Evolutionary conservation across 2,113 vertebrate species (phyloP), one percentile per base, ranked within the genome.

Genomic region (Strigops habroptila): DNA sequence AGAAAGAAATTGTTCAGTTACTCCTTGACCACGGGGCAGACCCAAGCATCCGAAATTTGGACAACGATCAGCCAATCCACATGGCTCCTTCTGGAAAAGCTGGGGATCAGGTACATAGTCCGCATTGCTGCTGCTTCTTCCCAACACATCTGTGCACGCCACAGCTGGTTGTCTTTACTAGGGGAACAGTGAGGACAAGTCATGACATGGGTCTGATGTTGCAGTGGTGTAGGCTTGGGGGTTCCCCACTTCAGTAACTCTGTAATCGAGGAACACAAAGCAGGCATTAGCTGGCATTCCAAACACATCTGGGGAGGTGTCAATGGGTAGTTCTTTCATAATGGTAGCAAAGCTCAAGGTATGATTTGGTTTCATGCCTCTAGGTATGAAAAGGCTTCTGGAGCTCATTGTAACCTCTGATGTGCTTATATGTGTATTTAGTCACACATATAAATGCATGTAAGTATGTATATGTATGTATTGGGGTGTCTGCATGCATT

Each of bases 1-100:
- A 97, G 90, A 68, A 78, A 55, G 96, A 96, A 41, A 97, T 97
- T 4, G 4, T 97, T 55, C 95, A 96, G 57, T 41, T 97, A 90
- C 97, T 98, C 30, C 95, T 97, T 25, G 89, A 96, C 13, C 94
- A 97, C 0, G 96, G 97, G 43, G 97, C 97, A 24, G 96, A 97
- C 49, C 96, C 96, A 0, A 96, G 95, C 94, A 90, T 97, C 86
- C 18, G 97, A 15, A 97, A 97, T 86, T 74, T 97, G 17, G 97
- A 97, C 90, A 97, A 97, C 0, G 96, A 97, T 16, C 97, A 97
- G 64, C 94, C 97, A 3, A 82, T 97, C 86, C 97, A 98, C 79
- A 95, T 98, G 96, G 91, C 91, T 71, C 96, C 92, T 35, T 19
- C 93, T 60, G 97, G 97, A 7, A 92, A 82, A 71, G 94, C 92